Evolutionary conservation across 2,113 vertebrate species (phyloP).

Genomic region (Chlorocebus sabaeus): DNA sequence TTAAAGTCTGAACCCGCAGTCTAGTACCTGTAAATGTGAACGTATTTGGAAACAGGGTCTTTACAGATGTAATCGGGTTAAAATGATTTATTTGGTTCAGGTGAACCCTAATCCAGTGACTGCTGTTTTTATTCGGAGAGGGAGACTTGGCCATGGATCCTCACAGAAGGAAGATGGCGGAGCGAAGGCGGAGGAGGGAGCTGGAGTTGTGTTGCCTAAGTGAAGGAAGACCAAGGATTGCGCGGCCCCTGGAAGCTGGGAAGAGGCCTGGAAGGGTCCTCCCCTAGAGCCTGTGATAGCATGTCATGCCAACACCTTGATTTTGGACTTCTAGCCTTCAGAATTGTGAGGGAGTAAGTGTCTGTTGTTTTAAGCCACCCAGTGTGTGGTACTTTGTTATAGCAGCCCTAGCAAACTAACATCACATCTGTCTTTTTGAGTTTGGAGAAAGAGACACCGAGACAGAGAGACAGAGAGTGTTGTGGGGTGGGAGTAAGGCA

Average conservation of each 20-base stretch:
- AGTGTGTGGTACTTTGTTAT: neutral
- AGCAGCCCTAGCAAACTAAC: neutral
- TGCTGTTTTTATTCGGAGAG: neutral
- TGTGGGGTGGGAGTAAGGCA: neutral
- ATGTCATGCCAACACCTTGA: neutral
- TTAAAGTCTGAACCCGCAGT: neutral
- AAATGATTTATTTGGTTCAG: neutral
- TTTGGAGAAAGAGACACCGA: neutral
- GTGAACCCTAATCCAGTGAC: neutral
- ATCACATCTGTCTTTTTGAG: neutral
- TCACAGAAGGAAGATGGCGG: neutral
- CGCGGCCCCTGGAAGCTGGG: neutral
- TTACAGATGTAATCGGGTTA: neutral
- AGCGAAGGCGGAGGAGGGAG: neutral
- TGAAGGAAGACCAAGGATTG: neutral
- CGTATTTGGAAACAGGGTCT: neutral
- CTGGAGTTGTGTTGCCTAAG: neutral
- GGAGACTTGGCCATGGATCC: neutral
- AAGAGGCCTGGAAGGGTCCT: neutral
- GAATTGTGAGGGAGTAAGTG: neutral
- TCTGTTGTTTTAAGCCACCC: neutral
- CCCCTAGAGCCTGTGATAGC: neutral
- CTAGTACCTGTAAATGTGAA: neutral
- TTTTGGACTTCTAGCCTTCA: neutral
- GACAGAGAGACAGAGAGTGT: no score